Evolutionary conservation across 1,140 invertebrate species (phyloP).

Genomic region (Ips typographus): DNA sequence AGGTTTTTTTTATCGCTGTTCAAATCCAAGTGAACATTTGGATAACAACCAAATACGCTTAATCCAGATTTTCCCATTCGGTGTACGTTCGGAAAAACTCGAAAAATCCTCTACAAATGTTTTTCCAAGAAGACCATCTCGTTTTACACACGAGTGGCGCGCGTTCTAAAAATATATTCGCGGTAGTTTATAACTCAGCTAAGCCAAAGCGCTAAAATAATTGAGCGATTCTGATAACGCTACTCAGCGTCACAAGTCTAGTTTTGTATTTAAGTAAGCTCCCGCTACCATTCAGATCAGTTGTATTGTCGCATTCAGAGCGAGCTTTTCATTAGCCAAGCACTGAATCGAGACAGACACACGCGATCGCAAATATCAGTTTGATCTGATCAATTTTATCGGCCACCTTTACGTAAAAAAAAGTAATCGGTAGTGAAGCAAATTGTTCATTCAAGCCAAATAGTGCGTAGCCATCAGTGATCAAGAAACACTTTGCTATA

Average conservation of each 20-base stretch:
- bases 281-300: neutral
- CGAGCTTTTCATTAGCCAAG: neutral
- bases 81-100: no score
- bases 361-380: no score
- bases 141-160: no score
- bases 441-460: no score
- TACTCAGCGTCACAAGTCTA: constrained; percentile 12
- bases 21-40: no score
- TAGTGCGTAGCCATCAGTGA: neutral
- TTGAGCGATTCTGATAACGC: constrained; percentile 4
- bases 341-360: neutral
- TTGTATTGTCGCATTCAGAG: constrained; percentile 8
- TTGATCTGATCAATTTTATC: no score
- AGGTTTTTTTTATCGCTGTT: no score
- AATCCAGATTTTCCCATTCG: no score
- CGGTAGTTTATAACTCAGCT: neutral
- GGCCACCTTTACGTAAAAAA: neutral
- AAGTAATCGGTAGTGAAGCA: neutral
- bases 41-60: no score
- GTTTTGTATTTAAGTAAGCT: constrained; percentile 10
- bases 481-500: constrained; percentile 1
- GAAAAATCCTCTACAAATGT: no score
- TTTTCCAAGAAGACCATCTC: no score
- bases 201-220: neutral
- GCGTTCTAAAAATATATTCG: neutral